Conservation (phyloP, 1,140 invertebrate genomes). For the Amyelois transitella region DNA sequence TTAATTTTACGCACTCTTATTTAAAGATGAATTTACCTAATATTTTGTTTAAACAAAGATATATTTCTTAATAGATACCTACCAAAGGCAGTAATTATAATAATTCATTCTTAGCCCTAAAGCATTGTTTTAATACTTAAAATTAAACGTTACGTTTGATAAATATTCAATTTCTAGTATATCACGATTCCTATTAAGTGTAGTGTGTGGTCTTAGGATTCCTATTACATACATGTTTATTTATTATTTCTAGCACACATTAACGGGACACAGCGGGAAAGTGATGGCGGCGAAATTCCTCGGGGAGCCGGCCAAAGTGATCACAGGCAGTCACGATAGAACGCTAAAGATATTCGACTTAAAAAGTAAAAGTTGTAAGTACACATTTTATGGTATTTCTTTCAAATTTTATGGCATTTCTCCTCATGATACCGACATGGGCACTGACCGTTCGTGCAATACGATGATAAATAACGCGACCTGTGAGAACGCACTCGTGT, state of each 20-base stretch:
- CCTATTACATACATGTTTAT: constrained; percentile 7
- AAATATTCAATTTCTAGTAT: neutral
- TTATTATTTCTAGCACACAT: constrained; percentile 86
- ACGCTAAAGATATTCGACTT: constrained; percentile 99
- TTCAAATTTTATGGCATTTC: neutral
- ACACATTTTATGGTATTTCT: neutral
- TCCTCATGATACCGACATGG: neutral
- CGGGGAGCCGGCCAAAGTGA: constrained; percentile 90
- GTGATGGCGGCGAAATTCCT: constrained; percentile 96
- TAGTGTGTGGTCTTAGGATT: neutral
- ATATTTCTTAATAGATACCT: too few species aligned
- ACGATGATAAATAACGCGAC: too few species aligned
- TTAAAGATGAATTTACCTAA: too few species aligned
- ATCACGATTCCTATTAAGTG: neutral
- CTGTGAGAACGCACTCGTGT: too few species aligned
- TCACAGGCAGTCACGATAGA: constrained; percentile 95
- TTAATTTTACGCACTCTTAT: too few species aligned
- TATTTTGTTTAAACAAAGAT: too few species aligned
- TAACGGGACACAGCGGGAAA: constrained; percentile 97
- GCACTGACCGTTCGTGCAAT: neutral
- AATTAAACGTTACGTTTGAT: neutral
- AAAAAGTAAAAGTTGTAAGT: constrained; percentile 93
- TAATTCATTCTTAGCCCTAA: neutral
- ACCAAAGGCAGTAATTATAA: neutral
- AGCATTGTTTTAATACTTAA: neutral